Base-by-base conservation (phyloP, 2,797 vertebrate species). In the Clamator glandarius region DNA sequence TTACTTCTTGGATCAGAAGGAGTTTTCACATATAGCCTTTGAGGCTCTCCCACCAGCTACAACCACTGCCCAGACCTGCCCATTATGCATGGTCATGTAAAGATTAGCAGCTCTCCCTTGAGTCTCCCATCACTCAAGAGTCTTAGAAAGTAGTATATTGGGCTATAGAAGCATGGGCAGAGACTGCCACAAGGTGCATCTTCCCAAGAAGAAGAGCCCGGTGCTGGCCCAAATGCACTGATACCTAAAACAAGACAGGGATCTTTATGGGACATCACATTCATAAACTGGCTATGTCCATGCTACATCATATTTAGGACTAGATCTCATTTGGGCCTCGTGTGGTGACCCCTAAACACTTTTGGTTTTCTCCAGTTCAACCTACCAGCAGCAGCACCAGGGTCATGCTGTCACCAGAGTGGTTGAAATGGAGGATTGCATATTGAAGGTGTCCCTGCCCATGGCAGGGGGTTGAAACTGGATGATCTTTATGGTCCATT, bases 291-390 rank as follows among this genome's bases (percentile, higher is more conserved):
- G 29, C 36, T 66, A 20, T 64, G 15, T 55, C 48, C 12, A 2
- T 15, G 42, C 17, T 62, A 11, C 16, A 5, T 1, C 36, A 17
- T 8, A 35, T 73, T 54, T 85, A 35, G 16, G 29, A 50, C 6
- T 24, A 46, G 15, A 39, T 39, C 3, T n/a, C 21, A 16, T 36
- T 8, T 70, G 33, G 28, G 11, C 0, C 11, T 8, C 23, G 16
- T 18, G n/a, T 20, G 28, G 63, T 33, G 19, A 35, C 5, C 4
- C 19, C 48, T 28, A 39, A 31, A 52, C 16, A 23, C 1, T 1
- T 55, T 16, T 55, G 48, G 2, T 59, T 67, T 57, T 62, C 50
- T 89, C 31, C 23, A 72, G 1, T 28, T 88, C 9, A 61, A 55
- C 55, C 8, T 66, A 44, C n/a, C 62, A 64, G 41, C 46, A 50